Conservation (phyloP, 2,888 invertebrate genomes). For the Iselma pallidipennis region DNA sequence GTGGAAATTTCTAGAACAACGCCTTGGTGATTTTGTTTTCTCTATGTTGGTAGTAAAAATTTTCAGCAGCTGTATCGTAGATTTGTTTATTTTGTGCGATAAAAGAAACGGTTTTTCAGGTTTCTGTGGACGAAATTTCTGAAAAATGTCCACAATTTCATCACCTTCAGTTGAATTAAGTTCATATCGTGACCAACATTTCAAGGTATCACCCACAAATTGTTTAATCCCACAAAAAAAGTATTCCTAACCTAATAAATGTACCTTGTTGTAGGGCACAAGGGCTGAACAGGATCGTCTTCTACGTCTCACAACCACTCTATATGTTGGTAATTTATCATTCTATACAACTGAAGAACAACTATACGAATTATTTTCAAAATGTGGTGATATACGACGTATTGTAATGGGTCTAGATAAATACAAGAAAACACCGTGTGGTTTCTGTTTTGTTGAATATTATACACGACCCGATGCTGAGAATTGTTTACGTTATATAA, state of each 20-base stretch:
- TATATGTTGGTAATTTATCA: constrained; percentile 97
- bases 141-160: constrained; percentile 17
- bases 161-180: constrained; percentile 23
- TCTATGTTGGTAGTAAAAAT: not conserved
- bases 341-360: constrained; percentile 99
- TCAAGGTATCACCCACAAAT: constrained; percentile 10
- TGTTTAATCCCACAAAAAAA: not conserved
- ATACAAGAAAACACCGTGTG: constrained; percentile 97
- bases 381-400: constrained; percentile 92
- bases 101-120: too few species aligned
- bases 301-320: constrained; percentile 74
- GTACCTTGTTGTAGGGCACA: constrained; percentile 68
- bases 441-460: constrained; percentile 99
- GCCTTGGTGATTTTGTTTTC: not conserved
- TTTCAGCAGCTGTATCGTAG: too few species aligned
- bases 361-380: constrained; percentile 93
- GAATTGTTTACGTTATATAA: constrained; percentile 86
- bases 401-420: constrained; percentile 98
- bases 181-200: constrained; percentile 23
- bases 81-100: not conserved
- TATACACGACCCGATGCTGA: constrained; percentile 76
- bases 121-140: too few species aligned
- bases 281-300: constrained; percentile 84
- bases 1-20: not conserved
- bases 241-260: constrained; percentile 3